Base-by-base conservation (phyloP, 92 coral and sea anemone genomes). In the Plumapathes pennacea region DNA sequence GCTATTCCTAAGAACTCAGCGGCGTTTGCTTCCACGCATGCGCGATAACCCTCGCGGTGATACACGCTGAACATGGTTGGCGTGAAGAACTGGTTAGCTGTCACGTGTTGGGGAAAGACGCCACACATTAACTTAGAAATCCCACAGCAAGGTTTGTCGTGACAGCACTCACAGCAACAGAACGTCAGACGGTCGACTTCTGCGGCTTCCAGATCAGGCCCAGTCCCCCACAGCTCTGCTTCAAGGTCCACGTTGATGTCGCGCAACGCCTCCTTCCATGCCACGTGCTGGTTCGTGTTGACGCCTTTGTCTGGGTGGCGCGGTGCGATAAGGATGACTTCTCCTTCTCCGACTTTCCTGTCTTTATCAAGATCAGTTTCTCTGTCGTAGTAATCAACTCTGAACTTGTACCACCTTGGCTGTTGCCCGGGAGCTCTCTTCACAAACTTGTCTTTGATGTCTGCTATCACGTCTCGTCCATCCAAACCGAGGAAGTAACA, bases 111-210 rank as follows among this genome's bases (percentile, higher is more conserved):
- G 23, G 82, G 86, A 49, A 80, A 80, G 2, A 17, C 38, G 44
- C 86, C 86, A 58, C 82, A 80, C 25, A 74, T 10, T 23, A 15
- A 24, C 11, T 57, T 32, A 15, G 86, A 80, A 31, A 73, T 5
- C 40, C 77, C 32, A 24, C 28, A 70, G 18, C 17, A 11, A 10
- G 41, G 4, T 7, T 20, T 42, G 21, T 64, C 49, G 19, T 80
- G 86, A 17, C 86, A 80, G 39, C 82, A 50, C 21, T 80, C 82
- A 37, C 82, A 74, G 54, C 86, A 80, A 27, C 86, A 80, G 43
- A 68, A 74, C 23, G 86, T 73, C 14, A 80, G 21, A 18, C 14
- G 50, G 32, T 59, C 60, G 11, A 57, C 83, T 29, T 80, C 86
- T 3, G 64, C 71, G 4, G 70, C 57, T 30, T 50, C 60, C 21